Evolutionary conservation across 1,140 invertebrate genomes (phyloP).

Genomic region (Macrosteles quadrilineatus): DNA sequence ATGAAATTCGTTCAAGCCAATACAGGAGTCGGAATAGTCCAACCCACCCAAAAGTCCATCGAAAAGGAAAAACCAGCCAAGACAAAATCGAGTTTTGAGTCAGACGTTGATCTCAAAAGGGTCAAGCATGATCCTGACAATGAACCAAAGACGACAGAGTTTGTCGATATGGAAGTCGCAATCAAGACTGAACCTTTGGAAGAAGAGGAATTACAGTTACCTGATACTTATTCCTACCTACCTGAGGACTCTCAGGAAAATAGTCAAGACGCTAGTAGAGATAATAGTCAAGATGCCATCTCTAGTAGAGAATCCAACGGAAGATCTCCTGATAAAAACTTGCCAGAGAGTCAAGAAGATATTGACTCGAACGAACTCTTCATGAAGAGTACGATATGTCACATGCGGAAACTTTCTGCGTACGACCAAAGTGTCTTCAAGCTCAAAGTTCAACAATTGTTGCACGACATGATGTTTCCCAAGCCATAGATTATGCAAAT

Average conservation of each 20-base stretch:
- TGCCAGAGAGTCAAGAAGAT: not conserved
- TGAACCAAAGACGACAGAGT: not conserved
- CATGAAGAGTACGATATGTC: not conserved
- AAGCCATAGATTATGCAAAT: not conserved
- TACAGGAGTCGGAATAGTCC: not conserved
- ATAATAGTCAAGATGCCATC: not conserved
- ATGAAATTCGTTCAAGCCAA: no score
- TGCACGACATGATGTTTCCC: constrained; percentile 20
- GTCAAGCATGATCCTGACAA: constrained; percentile 2
- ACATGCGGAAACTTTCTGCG: not conserved
- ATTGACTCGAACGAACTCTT: constrained; percentile 6
- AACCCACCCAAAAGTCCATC: not conserved
- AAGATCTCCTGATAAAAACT: not conserved
- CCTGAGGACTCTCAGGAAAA: not conserved
- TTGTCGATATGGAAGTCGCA: constrained; percentile 3
- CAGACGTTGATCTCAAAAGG: not conserved
- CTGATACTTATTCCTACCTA: not conserved
- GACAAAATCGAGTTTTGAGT: not conserved
- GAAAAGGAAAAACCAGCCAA: no score
- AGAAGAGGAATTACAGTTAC: not conserved
- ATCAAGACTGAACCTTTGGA: not conserved
- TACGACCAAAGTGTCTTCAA: constrained; percentile 20
- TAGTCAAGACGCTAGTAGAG: no score
- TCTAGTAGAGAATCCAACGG: not conserved
- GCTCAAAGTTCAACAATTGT: constrained; percentile 5